Evolutionary conservation across 2,888 invertebrate species (phyloP), one percentile per base, ranked within the genome.

Genomic region (Callimorpha dominula): DNA sequence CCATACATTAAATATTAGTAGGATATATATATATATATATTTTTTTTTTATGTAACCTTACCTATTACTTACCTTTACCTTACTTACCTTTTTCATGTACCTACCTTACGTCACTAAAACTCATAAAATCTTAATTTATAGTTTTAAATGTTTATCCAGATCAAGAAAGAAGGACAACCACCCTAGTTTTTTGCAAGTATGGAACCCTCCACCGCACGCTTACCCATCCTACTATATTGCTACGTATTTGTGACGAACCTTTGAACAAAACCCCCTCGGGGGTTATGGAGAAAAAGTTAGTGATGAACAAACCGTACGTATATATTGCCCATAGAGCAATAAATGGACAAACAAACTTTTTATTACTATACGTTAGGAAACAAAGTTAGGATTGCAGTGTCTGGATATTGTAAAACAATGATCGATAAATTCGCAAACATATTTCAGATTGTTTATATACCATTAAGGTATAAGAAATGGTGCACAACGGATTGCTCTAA

Each of bases 331-430:
- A 76, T 74, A 79, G 71, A 65, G 81, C 85, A 78, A 87, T 89
- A 88, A 88, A 89, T 75, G 78, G 85, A 81, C 83, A 73, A 75
- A 72, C 80, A 77, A 88, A 89, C 80, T 88, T 89, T 88, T 89
- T 89, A 88, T 88, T 89, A 84, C 81, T 88, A 80, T 83, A 81
- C 84, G 84, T 80, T 83, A 81, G 79, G 71, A 75, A 77, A 75
- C 68, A 66, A 80, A 85, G 77, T 88, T 84, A 60, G 68, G 73
- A 81, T 81, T 75, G 81, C 70, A 68, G 73, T 78, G 70, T 81
- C 76, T 78, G 80, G 74, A 78, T 79, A 68, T 82, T 82, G 78
- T 83, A 78, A 72, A 64, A 64, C 15, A 70, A n/a, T 54, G 11
- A 42, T 5, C 5, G 40, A 46, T n/a, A n/a, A 65, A 17, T 60